Percentiles rank a stretch among this genome's conserved stretches.
phyloP scores from a whole-genome alignment of 53 echinoderm and acorn worm genomes.

The Zoroaster sp. region DNA sequence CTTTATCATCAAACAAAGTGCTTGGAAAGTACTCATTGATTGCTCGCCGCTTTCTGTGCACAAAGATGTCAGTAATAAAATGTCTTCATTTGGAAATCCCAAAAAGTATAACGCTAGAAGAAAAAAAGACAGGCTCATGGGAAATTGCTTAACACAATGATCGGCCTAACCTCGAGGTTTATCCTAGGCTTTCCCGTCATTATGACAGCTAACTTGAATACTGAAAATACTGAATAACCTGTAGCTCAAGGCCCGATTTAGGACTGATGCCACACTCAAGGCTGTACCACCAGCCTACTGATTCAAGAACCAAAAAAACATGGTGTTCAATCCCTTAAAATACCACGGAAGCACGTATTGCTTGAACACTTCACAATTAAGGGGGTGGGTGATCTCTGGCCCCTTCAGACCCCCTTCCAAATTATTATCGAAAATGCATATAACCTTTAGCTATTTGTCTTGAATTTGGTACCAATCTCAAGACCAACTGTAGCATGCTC shows the following conservation, averaged over 20 bases:
- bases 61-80: not conserved
- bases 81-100: not conserved
- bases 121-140: not conserved
- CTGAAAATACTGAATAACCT: not conserved
- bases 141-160: not conserved
- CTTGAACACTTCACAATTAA: slow-evolving; percentile 11
- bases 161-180: not conserved
- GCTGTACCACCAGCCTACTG: not conserved
- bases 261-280: slow-evolving; percentile 21
- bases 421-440: not conserved
- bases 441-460: slow-evolving; percentile 52
- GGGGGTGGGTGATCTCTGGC: not conserved
- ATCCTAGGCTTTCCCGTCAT: not conserved
- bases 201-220: slow-evolving; percentile 2
- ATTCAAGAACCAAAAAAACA: not conserved
- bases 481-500: not conserved
- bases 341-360: slow-evolving; percentile 9
- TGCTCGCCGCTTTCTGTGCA: not conserved
- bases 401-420: not conserved
- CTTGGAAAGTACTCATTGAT: not conserved
- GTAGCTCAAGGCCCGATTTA: slow-evolving; percentile 4
- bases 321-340: not conserved
- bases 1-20: not conserved
- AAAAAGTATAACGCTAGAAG: not conserved
- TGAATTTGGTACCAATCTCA: not conserved